Evolutionary conservation across 2,888 invertebrate species (phyloP), one percentile per base, ranked within the genome.

Genomic region (Idaea dimidiata): DNA sequence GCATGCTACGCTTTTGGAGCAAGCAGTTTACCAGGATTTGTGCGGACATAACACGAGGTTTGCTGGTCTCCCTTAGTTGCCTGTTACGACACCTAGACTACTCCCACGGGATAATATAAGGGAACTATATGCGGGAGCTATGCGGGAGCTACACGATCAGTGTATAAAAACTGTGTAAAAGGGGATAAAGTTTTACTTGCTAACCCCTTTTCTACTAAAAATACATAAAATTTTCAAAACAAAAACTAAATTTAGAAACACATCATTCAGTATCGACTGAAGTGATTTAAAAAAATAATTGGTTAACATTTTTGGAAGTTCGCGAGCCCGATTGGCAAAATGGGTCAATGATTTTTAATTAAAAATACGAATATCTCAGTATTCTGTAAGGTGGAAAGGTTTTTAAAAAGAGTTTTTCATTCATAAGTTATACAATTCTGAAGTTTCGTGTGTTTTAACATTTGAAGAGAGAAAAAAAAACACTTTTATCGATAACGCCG

Each of bases 241-340:
- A 24, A 18, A 59, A 55, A 24, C 57, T 57, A 32, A 63, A n/a
- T 33, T 16, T 54, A 59, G 14, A 31, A 31, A 8, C 31, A 0
- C 14, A 18, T 6, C 17, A 53, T 57, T 31, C 18, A 60, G 56
- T 43, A 1, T 24, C 24, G 24, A 24, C 17, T 60, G 53, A 53
- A 63, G 58, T 63, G 60, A 54, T 60, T 63, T 61, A 17, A 3
- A 56, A 56, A 59, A 59, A 56, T 63, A 63, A 61, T 59, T 63
- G 60, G 56, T n/a, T 18, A 18, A 17, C 56, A 56, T 63, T 61
- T 61, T 58, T 43, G 60, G 43, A 53, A 43, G 60, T 57, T 54
- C 55, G 55, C n/a, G 55, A 56, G 17, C 14, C 7, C 18, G 18
- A 56, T 56, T 56, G 18, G 56, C 18, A 17, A 17, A 24, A 18